Evolutionary conservation across 2,113 vertebrate species (phyloP), one percentile per base, ranked within the genome.

Genomic region (Malurus cyaneus): DNA sequence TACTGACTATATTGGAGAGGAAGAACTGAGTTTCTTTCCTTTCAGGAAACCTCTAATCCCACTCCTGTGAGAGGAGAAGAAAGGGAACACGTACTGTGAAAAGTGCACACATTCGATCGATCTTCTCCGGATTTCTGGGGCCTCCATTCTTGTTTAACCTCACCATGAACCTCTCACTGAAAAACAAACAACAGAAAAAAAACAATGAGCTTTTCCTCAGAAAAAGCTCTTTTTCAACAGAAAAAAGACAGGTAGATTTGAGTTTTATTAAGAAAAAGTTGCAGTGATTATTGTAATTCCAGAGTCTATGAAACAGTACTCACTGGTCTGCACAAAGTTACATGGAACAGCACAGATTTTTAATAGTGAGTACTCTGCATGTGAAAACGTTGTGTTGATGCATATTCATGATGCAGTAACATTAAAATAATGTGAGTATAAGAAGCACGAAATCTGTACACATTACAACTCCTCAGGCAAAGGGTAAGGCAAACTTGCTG

Each of bases 101-200:
- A 94, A 99, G 98, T 13, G 99, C 98, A 95, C 99, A 99, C 96
- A 99, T 98, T 56, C 99, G 98, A 90, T 99, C 99, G 70, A 98
- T 98, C 96, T 99, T 99, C 97, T 99, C 99, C 8, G 99, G 99
- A 89, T 99, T 99, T 97, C 99, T 99, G 93, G 99, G 99, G 78
- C 98, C 99, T 95, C 99, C 99, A 6, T 99, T 99, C 98, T 99
- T 99, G 98, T 99, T 99, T 86, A 99, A 97, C 96, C 98, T 99
- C 97, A 99, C 99, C 98, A 99, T 98, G 97, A 99, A 99, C 92
- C 98, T 99, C 98, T 99, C 99, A 92, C 99, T 99, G 97, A 82
- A 98, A 97, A 92, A 83, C 18, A 96, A 97, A 95, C 91, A 89
- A 95, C 13, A 93, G 31, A 62, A 87, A 87, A 94, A 94, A 78